These are phyloP conservation scores for Diorhabda sublineata DNA, from an alignment of 1,140 invertebrate species.

Conservation along the genomic window DNA sequence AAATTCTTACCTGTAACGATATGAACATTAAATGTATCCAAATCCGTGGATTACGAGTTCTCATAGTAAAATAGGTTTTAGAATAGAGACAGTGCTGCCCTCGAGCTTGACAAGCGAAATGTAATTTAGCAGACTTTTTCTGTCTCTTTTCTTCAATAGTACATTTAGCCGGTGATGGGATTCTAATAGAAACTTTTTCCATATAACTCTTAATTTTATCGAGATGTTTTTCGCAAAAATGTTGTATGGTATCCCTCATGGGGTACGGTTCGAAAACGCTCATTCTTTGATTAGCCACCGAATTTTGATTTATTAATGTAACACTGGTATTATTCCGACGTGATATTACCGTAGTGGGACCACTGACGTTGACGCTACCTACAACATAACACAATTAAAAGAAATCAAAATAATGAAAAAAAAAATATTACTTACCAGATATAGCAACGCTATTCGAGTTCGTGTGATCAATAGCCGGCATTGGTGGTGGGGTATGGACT, in stretches of 20 bases:
- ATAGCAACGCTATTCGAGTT: slow-evolving; percentile 22
- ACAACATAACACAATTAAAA: slow-evolving; percentile 11
- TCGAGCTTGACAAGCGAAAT: slow-evolving; percentile 83
- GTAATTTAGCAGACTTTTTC: slow-evolving; percentile 80
- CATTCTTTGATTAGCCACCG: slow-evolving; percentile 61
- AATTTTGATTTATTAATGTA: slow-evolving; percentile 60
- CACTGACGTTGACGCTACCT: slow-evolving; percentile 52
- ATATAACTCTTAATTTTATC: slow-evolving; percentile 88
- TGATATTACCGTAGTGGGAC: slow-evolving; percentile 60
- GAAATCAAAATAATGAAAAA: not conserved
- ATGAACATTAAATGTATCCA: slow-evolving; percentile 97
- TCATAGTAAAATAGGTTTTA: slow-evolving; percentile 77
- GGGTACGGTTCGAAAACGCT: slow-evolving; percentile 83
- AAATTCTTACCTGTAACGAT: slow-evolving; percentile 66
- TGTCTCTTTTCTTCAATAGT: slow-evolving; percentile 80
- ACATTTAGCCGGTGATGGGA: slow-evolving; percentile 87
- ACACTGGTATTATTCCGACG: slow-evolving; percentile 67
- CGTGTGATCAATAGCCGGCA: slow-evolving; percentile 25
- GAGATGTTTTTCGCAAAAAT: slow-evolving; percentile 91
- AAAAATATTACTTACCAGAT: slow-evolving; percentile 10
- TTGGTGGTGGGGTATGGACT: slow-evolving; percentile 35
- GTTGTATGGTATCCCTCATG: slow-evolving; percentile 85
- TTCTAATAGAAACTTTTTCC: slow-evolving; percentile 75
- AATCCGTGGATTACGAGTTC: slow-evolving; percentile 78
- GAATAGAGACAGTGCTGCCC: slow-evolving; percentile 87